A percentile compares a stretch with the other conserved stretches of the same genome.
Conservation (phyloP, 2,797 vertebrate species). For the Poecile montanus region DNA sequence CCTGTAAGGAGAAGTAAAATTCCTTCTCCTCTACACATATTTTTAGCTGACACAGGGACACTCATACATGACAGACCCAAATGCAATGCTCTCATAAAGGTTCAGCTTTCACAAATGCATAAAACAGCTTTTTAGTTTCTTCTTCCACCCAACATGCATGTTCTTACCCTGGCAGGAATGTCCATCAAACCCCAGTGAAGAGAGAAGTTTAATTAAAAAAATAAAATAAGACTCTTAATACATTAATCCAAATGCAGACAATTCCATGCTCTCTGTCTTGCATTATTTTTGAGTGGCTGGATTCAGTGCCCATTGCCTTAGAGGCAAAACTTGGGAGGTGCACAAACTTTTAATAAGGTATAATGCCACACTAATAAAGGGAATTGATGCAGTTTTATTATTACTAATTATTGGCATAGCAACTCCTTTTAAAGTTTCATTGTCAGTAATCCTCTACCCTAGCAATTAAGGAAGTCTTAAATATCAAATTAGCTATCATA, state of each 20-base stretch:
- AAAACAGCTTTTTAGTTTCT: neutral
- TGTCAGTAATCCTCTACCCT: neutral
- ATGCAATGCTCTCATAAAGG: neutral
- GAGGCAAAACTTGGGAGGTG: neutral
- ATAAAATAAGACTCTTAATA: neutral
- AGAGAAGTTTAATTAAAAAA: neutral
- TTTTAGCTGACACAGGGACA: neutral
- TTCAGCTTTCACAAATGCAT: neutral
- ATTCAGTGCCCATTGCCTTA: rapidly evolving
- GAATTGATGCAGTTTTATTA: neutral
- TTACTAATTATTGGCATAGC: neutral
- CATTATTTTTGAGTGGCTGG: neutral
- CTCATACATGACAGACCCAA: neutral
- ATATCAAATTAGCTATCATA: neutral
- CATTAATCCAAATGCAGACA: neutral
- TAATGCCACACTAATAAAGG: neutral
- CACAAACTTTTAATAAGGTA: neutral
- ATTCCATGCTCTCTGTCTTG: neutral
- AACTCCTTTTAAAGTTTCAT: neutral
- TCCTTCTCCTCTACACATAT: neutral
- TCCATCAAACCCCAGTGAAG: neutral
- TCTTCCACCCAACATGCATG: neutral
- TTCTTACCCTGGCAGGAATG: neutral
- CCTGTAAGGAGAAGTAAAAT: neutral
- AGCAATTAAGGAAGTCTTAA: neutral